Conservation (phyloP, 2,888 invertebrate genomes). For the Pyrgus malvae region DNA sequence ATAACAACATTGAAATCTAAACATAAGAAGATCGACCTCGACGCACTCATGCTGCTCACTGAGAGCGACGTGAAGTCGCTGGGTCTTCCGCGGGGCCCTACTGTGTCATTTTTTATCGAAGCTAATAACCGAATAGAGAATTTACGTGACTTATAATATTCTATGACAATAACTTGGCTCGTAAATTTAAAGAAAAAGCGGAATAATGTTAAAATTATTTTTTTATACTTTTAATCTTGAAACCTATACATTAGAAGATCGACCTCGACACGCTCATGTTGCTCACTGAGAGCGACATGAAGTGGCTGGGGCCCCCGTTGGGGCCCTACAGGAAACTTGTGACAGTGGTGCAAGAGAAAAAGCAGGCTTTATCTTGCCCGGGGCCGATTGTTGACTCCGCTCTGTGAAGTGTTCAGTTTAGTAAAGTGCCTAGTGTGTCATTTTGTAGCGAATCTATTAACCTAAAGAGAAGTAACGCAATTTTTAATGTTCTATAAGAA, state of each 20-base stretch:
- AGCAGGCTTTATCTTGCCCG: conserved; percentile 86
- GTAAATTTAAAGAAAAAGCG: too few species aligned
- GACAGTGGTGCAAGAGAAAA: conserved; percentile 92
- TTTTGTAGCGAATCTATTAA: too few species aligned
- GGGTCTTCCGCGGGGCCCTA: too few species aligned
- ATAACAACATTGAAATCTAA: too few species aligned
- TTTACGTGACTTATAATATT: background rate
- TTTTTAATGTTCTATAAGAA: too few species aligned
- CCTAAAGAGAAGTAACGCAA: too few species aligned
- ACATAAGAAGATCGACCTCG: too few species aligned
- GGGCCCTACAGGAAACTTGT: conserved; percentile 94
- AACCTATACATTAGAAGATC: too few species aligned
- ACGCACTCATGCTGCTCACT: conserved; percentile 92
- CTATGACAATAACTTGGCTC: too few species aligned
- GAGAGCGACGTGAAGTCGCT: conserved; percentile 93
- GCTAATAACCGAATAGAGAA: background rate
- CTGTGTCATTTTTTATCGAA: conserved; percentile 25
- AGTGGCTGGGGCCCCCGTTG: conserved; percentile 90
- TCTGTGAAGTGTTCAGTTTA: conserved; percentile 44
- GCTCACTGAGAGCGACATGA: conserved; percentile 93
- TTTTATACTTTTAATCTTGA: too few species aligned
- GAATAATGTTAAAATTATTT: too few species aligned
- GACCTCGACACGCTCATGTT: too few species aligned
- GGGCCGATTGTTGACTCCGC: conserved; percentile 81
- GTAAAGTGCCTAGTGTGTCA: conserved; percentile 29